phyloP scores from a whole-genome alignment of 1,140 invertebrate species.

The Drosophila sturtevanti region DNA sequence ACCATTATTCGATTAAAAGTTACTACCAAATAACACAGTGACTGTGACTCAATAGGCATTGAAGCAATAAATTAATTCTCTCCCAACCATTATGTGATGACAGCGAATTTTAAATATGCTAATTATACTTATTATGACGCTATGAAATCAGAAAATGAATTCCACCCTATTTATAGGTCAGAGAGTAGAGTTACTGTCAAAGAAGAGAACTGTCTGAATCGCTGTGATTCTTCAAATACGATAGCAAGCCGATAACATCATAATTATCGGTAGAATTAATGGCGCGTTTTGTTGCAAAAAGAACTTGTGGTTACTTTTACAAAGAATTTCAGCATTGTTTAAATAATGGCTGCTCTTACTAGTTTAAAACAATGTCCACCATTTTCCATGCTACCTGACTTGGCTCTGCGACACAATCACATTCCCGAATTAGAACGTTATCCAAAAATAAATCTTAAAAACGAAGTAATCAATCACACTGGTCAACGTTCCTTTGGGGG shows the following conservation, averaged over 20 bases:
- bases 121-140: no score
- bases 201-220: no score
- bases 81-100: no score
- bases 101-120: no score
- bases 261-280: not conserved
- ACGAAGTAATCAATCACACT: slow-evolving; percentile 34
- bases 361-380: slow-evolving; percentile 57
- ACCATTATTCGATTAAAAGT: not conserved
- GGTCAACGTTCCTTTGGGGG: slow-evolving; percentile 21
- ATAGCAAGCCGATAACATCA: not conserved
- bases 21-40: not conserved
- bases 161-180: no score
- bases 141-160: no score
- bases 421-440: slow-evolving; percentile 34
- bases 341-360: slow-evolving; percentile 54
- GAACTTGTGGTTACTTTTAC: not conserved
- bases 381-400: slow-evolving; percentile 17
- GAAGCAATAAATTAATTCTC: no score
- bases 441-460: slow-evolving; percentile 47
- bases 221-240: not conserved
- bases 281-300: slow-evolving; percentile 1
- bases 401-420: slow-evolving; percentile 9
- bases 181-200: no score
- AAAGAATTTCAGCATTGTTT: slow-evolving; percentile 16
- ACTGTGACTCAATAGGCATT: not conserved